Evolutionary conservation across 2,797 vertebrate species (phyloP).

Genomic region (Rhodeus uyekii): DNA sequence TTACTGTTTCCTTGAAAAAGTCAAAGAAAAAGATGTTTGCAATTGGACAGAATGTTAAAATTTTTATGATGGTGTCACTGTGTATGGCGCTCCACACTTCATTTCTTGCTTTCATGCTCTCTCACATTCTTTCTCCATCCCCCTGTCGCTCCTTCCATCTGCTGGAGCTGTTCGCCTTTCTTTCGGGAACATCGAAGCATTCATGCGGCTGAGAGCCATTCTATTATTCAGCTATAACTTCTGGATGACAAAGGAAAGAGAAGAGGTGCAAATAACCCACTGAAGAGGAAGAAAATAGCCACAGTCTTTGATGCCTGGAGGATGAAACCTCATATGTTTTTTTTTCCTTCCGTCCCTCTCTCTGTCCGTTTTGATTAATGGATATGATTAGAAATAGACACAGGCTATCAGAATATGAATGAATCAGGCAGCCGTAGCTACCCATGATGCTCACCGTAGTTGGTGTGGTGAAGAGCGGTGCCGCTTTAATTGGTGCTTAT

Average conservation of each 20-base stretch:
- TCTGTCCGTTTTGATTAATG: constrained; percentile 36
- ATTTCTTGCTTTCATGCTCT: constrained; percentile 13
- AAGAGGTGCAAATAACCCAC: constrained; percentile 29
- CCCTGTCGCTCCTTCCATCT: constrained; percentile 38
- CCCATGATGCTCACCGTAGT: constrained; percentile 14
- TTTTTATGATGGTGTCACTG: constrained; percentile 68
- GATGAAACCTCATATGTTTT: constrained; percentile 7
- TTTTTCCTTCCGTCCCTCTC: not conserved
- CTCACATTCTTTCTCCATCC: constrained; percentile 24
- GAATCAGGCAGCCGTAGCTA: constrained; percentile 14
- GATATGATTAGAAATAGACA: constrained; percentile 42
- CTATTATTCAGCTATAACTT: constrained; percentile 55
- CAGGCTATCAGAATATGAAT: constrained; percentile 20
- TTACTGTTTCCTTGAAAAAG: constrained; percentile 46
- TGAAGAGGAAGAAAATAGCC: constrained; percentile 31
- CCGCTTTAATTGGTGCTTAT: constrained; percentile 69
- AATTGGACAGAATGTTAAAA: constrained; percentile 55
- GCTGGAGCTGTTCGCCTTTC: constrained; percentile 49
- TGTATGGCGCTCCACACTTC: constrained; percentile 51
- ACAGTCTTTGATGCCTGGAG: constrained; percentile 7
- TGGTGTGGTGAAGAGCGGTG: not conserved
- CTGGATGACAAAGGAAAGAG: constrained; percentile 33
- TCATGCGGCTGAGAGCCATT: constrained; percentile 45
- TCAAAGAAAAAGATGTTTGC: constrained; percentile 39
- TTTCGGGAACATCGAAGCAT: constrained; percentile 42